Conservation (phyloP, 2,797 vertebrate species). For the Sebastes steindachneri region DNA sequence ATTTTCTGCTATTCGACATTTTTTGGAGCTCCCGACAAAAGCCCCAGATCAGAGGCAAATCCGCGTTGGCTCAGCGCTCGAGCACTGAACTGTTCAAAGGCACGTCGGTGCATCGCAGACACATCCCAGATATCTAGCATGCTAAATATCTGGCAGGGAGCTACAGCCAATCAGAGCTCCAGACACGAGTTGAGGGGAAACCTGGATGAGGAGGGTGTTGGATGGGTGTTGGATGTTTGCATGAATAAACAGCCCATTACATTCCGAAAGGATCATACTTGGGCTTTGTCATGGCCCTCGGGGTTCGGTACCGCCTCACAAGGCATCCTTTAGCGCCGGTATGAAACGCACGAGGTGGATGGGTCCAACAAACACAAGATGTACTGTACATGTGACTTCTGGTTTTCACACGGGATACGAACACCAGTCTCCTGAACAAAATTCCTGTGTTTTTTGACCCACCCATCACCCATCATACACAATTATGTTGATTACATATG, state of each 20-base stretch:
- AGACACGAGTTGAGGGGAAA: neutral
- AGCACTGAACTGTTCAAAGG: neutral
- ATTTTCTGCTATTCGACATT: neutral
- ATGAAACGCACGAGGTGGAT: no score
- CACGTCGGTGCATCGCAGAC: neutral
- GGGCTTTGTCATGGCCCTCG: no score
- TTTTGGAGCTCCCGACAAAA: neutral
- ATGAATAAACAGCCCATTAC: neutral
- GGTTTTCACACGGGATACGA: no score
- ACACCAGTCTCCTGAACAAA: accelerated
- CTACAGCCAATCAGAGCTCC: neutral
- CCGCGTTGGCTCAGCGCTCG: neutral
- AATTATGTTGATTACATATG: no score
- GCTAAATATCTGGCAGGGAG: neutral
- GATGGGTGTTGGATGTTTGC: neutral
- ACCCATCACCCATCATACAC: no score
- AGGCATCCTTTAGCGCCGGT: no score
- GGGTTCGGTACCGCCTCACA: accelerated
- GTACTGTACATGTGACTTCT: no score
- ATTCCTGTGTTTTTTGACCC: no score
- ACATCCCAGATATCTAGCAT: neutral
- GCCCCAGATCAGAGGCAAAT: neutral
- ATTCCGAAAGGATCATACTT: no score
- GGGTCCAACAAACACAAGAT: no score
- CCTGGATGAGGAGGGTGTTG: neutral